Conservation (phyloP, 1,140 invertebrate species). For the Papilio helenus region DNA sequence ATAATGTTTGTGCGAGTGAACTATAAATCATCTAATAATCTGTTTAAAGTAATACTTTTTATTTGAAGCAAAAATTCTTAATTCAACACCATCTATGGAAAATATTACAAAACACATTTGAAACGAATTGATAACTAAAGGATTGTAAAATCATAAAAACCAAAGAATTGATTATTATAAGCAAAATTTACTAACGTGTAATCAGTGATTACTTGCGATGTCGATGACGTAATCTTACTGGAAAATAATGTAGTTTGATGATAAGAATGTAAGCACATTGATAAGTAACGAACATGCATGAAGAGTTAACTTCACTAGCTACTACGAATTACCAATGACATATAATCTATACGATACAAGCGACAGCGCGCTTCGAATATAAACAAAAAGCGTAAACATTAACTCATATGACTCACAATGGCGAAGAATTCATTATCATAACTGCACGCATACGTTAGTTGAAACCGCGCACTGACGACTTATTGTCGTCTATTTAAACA, state of each 20-base stretch:
- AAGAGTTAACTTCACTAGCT: conserved; percentile 55
- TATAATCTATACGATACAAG: conserved; percentile 55
- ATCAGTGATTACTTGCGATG: conserved; percentile 42
- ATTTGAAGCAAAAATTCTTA: no score
- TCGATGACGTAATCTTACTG: conserved; percentile 37
- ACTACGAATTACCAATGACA: conserved; percentile 63
- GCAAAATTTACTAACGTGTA: background rate
- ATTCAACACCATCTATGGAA: no score
- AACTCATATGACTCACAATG: conserved; percentile 80
- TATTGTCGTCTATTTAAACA: conserved; percentile 59
- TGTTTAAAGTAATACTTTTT: background rate
- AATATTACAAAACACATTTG: background rate
- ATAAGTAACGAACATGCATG: conserved; percentile 59
- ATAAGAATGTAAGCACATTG: conserved; percentile 45
- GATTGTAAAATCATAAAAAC: background rate
- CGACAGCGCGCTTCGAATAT: conserved; percentile 53
- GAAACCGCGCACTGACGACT: conserved; percentile 62
- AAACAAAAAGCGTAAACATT: conserved; percentile 79
- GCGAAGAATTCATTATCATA: conserved; percentile 79
- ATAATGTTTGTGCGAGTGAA: conserved; percentile 12
- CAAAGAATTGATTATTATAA: background rate
- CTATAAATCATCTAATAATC: background rate
- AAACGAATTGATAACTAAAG: background rate
- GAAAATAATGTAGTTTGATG: conserved; percentile 42
- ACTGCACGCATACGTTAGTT: conserved; percentile 73